Evolutionary conservation across 2,113 vertebrate species (phyloP), one percentile per base, ranked within the genome.

Genomic region (Otocyon megalotis): DNA sequence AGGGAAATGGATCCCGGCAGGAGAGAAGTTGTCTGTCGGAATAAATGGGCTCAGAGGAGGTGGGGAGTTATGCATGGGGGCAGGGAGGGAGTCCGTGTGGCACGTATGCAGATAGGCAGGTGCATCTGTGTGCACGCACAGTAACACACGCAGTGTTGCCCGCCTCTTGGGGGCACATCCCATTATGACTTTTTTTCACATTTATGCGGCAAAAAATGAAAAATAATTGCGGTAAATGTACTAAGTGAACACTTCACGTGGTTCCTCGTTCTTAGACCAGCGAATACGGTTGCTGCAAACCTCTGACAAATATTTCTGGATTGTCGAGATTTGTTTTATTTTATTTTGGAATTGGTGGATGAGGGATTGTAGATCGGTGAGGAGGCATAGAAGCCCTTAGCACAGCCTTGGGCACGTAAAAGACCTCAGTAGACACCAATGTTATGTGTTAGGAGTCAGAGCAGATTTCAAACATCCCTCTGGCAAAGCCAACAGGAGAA

Each of bases 121-220:
- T 24, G 12, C 24, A 16, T 13, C 8, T 0, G 1, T 2, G 0
- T 9, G 53, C 22, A 22, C 8, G 1, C 26, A 28, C 22, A 9
- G 14, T 17, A 10, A 63, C 30, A n/a, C 4, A 4, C 43, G 2
- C 5, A 13, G 32, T 35, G 60, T 20, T 15, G 5, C 32, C 11
- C 30, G 2, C 37, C 5, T 30, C 32, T 8, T 8, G 88, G 50
- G 15, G 24, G 3, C 13, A 20, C 30, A 53, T 7, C 30, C 30
- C 8, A 1, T n/a, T 6, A 26, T 12, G 37, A 62, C 60, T 50
- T 1, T 16, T 7, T 7, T 13, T 54, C 48, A 13, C 10, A 32
- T 26, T 54, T 37, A 26, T 0, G 0, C 50, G 30, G 60, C 22
- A 14, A 80, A 54, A 37, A 6, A 8, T 19, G 7, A 3, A n/a